Conservation (phyloP, 2,797 vertebrate genomes). For the Tympanoctomys barrerae region DNA sequence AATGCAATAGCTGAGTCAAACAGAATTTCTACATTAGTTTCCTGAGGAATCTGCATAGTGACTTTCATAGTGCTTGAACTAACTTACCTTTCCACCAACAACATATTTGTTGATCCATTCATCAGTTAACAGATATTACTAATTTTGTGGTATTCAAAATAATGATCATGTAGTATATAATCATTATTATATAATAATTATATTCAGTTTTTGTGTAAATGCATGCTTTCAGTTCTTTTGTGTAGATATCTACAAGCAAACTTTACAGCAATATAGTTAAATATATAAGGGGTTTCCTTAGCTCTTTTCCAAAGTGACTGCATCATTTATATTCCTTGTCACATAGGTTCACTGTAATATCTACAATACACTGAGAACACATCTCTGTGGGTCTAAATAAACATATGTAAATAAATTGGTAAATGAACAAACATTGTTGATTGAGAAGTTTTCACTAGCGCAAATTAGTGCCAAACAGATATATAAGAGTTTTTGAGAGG, state of each 20-base stretch:
- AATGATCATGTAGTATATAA: not conserved
- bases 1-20: not conserved
- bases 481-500: not conserved
- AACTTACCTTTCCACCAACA: not conserved
- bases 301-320: conserved; percentile 13
- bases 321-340: not conserved
- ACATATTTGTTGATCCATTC: not conserved
- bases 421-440: not conserved
- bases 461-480: not conserved
- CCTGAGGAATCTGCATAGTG: not conserved
- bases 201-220: not conserved
- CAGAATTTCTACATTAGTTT: not conserved
- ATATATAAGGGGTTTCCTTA: not conserved
- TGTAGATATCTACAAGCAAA: not conserved
- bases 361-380: not conserved
- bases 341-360: not conserved
- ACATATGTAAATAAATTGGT: not conserved
- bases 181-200: not conserved
- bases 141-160: not conserved
- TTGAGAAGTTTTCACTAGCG: not conserved
- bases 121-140: not conserved
- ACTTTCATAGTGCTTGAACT: not conserved
- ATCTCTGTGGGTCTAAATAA: not conserved
- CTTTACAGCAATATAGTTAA: not conserved
- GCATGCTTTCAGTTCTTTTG: not conserved